A percentile compares a stretch with the other conserved stretches of the same genome.
These are phyloP conservation scores for Hypomecis punctinalis DNA, from an alignment of 2,888 invertebrate genomes.

Conservation along the genomic window DNA sequence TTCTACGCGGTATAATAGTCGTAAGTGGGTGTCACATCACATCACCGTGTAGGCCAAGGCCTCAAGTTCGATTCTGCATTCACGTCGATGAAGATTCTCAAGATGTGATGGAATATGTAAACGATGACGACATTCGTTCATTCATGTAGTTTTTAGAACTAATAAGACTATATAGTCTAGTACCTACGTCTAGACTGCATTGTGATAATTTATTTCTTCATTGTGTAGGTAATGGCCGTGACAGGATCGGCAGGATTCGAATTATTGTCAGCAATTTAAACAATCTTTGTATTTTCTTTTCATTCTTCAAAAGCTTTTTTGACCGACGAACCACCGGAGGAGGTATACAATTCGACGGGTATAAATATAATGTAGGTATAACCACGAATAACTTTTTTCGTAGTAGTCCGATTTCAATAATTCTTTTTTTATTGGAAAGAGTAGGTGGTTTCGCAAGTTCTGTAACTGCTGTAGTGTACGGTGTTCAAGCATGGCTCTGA, in stretches of 20 bases:
- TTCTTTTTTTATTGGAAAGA: too few species aligned
- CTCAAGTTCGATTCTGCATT: constrained; percentile 38
- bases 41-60: constrained; percentile 60
- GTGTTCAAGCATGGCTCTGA: too few species aligned
- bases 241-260: neutral
- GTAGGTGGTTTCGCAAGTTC: too few species aligned
- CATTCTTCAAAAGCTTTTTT: too few species aligned
- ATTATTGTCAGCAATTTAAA: constrained; percentile 7
- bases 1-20: constrained; percentile 42
- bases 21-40: constrained; percentile 62
- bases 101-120: constrained; percentile 33
- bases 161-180: too few species aligned
- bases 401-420: too few species aligned
- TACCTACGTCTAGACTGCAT: too few species aligned
- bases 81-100: constrained; percentile 37
- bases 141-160: constrained; percentile 24
- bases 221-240: neutral
- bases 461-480: neutral
- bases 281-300: too few species aligned
- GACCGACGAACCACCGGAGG: too few species aligned
- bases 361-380: too few species aligned
- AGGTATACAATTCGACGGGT: too few species aligned
- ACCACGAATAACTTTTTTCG: too few species aligned
- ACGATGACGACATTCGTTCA: constrained; percentile 18
- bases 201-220: constrained; percentile 1